Conservation (phyloP, 2,113 vertebrate species). For the Bos javanicus region DNA sequence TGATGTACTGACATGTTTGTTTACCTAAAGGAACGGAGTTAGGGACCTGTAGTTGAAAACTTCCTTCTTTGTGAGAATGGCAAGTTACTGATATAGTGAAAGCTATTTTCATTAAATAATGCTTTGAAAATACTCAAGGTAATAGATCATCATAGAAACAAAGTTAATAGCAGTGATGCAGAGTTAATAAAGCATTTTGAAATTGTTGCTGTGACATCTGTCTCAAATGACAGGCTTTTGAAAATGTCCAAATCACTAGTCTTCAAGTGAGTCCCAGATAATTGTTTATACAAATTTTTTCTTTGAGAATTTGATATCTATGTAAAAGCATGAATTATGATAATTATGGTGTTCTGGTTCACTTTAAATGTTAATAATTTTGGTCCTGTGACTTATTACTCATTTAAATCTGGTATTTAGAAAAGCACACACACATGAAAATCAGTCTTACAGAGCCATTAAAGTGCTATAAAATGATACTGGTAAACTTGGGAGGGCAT, state of each 20-base stretch:
- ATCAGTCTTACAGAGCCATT: neutral
- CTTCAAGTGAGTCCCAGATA: neutral
- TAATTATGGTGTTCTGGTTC: neutral
- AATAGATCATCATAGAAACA: neutral
- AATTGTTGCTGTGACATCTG: neutral
- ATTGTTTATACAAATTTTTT: neutral
- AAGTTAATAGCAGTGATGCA: neutral
- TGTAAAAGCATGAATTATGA: conserved; percentile 20
- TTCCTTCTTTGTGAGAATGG: neutral
- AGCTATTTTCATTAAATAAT: neutral
- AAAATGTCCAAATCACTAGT: neutral
- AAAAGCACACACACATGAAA: neutral
- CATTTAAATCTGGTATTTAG: neutral
- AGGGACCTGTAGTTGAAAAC: neutral
- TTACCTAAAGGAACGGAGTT: neutral
- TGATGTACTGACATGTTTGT: neutral
- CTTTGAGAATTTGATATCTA: conserved; percentile 26
- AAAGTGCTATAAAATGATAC: neutral
- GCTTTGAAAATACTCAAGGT: neutral
- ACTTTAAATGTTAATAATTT: conserved; percentile 30
- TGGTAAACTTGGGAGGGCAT: neutral
- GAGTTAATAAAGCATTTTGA: neutral
- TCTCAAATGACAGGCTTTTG: conserved; percentile 7
- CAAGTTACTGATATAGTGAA: neutral
- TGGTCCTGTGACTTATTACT: neutral